phyloP scores from a whole-genome alignment of 2,888 invertebrate genomes.

The Conomelus anceps region DNA sequence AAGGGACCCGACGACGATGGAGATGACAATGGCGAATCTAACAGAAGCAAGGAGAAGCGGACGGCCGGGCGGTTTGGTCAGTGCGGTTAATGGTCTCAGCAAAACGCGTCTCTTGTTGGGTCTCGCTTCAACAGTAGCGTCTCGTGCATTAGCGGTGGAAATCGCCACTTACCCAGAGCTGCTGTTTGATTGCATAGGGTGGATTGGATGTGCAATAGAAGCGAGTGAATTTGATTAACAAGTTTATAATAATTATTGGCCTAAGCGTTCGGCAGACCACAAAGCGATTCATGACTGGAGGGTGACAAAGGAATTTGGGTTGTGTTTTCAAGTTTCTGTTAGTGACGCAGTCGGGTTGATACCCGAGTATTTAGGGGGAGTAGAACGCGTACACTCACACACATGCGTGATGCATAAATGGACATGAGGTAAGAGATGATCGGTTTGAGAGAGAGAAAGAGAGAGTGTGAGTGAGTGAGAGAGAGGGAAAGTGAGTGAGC shows the following conservation, averaged over 20 bases:
- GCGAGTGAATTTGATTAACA: not conserved
- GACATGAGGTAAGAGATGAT: not conserved
- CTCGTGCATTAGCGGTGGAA: not conserved
- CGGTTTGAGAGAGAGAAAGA: not conserved
- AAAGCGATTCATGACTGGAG: not conserved
- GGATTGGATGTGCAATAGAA: no score
- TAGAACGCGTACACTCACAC: no score
- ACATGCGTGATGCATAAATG: not conserved
- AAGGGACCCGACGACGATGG: not conserved
- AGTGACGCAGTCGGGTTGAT: not conserved
- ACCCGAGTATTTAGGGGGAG: no score
- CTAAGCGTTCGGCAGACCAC: not conserved
- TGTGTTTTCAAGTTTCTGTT: not conserved
- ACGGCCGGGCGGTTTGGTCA: not conserved
- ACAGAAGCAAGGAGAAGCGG: not conserved
- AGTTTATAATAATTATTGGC: not conserved
- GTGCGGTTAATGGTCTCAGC: not conserved
- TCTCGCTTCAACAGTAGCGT: not conserved
- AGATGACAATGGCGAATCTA: not conserved
- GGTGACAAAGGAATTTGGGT: not conserved
- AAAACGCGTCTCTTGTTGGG: not conserved
- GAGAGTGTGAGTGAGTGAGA: not conserved
- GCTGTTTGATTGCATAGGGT: not conserved
- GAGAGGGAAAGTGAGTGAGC: not conserved
- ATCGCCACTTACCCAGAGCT: not conserved